Evolutionary conservation across 2,797 vertebrate species (phyloP).

Genomic region (Furcifer pardalis): DNA sequence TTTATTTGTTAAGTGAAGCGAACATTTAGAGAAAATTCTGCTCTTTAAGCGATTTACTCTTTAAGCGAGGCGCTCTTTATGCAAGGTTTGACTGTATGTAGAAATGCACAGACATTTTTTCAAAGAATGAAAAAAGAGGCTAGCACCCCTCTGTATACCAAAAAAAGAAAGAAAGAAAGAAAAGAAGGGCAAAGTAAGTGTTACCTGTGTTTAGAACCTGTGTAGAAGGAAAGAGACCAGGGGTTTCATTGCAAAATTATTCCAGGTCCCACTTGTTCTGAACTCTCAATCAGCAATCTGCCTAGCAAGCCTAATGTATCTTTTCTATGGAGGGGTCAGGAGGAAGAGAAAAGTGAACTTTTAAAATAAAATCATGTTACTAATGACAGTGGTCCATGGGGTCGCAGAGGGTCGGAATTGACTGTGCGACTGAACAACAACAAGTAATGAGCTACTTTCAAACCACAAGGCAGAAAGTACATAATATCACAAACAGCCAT

Average conservation of each 20-base stretch:
- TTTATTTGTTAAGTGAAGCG: no score
- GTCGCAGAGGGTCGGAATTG: no score
- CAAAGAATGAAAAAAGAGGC: neutral
- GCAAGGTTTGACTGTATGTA: no score
- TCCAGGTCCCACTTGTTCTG: neutral
- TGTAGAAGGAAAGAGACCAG: neutral
- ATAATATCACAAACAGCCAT: neutral
- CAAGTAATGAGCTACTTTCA: no score
- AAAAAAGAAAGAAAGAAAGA: neutral
- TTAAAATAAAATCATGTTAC: neutral
- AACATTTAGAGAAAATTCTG: no score
- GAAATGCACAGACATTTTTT: neutral
- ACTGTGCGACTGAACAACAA: no score
- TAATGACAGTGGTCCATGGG: no score
- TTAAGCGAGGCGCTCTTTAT: no score
- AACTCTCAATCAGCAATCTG: neutral
- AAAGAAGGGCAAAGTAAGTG: neutral
- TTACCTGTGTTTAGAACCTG: neutral
- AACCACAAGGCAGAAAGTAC: no score
- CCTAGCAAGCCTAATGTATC: neutral
- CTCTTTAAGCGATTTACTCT: no score
- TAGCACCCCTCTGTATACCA: neutral
- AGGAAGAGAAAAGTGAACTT: no score
- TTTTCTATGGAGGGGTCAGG: neutral
- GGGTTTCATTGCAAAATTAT: neutral